These are phyloP conservation scores for Calliscelio sp. DNA, from an alignment of 2,888 invertebrate genomes.

Conservation along the genomic window DNA sequence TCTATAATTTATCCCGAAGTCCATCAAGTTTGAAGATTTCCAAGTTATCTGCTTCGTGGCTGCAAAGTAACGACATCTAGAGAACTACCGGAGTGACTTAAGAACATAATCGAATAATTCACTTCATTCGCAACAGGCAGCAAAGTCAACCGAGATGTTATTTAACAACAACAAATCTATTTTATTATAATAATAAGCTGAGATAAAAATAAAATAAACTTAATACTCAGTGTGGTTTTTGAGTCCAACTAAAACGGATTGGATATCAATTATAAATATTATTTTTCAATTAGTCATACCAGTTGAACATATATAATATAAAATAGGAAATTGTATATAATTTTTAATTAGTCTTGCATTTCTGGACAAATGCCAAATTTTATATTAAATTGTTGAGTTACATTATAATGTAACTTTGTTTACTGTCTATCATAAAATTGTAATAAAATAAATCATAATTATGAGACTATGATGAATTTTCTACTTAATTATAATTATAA, in stretches of 20 bases:
- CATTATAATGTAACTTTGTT: too few relatives aligned
- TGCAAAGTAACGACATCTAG: conserved; percentile 73
- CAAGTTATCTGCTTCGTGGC: conserved; percentile 77
- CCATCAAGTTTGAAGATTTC: conserved; percentile 73
- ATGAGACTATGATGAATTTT: too few relatives aligned
- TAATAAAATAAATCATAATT: too few relatives aligned
- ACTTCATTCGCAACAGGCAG: neutral
- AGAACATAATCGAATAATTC: neutral
- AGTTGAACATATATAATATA: too few relatives aligned
- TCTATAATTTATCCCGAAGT: neutral
- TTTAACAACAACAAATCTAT: too few relatives aligned
- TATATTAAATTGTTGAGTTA: too few relatives aligned
- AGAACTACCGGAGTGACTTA: too few relatives aligned
- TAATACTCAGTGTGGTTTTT: neutral
- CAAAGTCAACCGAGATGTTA: neutral
- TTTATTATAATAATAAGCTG: neutral
- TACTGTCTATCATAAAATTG: too few relatives aligned
- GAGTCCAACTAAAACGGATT: neutral
- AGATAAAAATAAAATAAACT: neutral
- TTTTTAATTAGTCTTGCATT: neutral
- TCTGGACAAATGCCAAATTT: neutral
- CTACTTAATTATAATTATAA: too few relatives aligned
- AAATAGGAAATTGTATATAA: neutral
- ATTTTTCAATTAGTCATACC: neutral
- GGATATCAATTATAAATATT: neutral